phyloP scores from a whole-genome alignment of 2,113 vertebrate species.

The Paedocypris sp. region DNA sequence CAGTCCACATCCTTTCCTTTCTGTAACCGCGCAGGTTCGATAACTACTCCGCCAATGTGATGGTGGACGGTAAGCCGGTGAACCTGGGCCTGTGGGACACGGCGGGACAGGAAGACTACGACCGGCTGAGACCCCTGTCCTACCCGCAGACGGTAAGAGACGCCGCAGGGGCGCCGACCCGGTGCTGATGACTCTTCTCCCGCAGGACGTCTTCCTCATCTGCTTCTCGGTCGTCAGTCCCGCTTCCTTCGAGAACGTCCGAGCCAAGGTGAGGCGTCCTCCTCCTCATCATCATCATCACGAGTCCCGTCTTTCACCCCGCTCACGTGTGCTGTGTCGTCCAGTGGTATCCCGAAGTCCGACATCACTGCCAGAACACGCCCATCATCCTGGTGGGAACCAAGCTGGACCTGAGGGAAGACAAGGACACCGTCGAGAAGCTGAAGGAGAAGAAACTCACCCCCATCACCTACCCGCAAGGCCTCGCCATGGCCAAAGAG shows the following conservation, averaged over 20 bases:
- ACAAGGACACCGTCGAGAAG: conserved; percentile 94
- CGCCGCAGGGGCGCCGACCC: too few relatives aligned
- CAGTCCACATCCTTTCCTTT: too few relatives aligned
- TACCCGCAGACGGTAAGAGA: conserved; percentile 91
- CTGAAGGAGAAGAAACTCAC: conserved; percentile 96
- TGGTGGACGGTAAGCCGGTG: conserved; percentile 96
- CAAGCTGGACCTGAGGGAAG: conserved; percentile 90
- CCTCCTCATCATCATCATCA: too few relatives aligned
- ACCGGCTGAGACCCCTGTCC: conserved; percentile 88
- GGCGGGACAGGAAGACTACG: conserved; percentile 94
- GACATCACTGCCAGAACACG: conserved; percentile 94
- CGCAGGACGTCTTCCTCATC: conserved; percentile 93
- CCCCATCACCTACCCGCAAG: conserved; percentile 93
- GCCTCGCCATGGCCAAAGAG: conserved; percentile 96
- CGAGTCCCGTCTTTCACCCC: too few relatives aligned
- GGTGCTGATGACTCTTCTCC: conserved; percentile 31
- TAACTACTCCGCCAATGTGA: conserved; percentile 98
- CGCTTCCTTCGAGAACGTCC: conserved; percentile 98
- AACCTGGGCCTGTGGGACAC: conserved; percentile 96
- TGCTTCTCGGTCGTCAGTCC: conserved; percentile 97
- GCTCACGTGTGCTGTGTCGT: background rate
- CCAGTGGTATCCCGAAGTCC: conserved; percentile 94
- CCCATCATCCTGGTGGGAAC: conserved; percentile 95
- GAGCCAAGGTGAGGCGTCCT: conserved; percentile 78
- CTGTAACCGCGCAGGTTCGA: conserved; percentile 74